A percentile compares a stretch with the other conserved stretches of the same genome.
Conservation (phyloP, 2,888 invertebrate genomes). For the Laspeyria flexula region DNA sequence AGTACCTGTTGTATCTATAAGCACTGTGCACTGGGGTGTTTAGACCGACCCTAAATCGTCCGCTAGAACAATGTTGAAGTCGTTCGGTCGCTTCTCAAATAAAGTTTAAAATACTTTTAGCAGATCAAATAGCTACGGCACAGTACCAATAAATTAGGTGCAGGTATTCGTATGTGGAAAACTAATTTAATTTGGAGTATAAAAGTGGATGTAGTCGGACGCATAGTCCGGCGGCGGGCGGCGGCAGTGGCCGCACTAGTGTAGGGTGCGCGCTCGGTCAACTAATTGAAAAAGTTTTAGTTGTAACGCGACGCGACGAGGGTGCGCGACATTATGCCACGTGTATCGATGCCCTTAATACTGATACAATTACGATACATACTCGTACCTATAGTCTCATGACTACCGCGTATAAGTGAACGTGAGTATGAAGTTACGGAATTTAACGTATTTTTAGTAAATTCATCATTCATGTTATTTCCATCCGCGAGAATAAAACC, state of each 20-base stretch:
- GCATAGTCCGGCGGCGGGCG: slow-evolving; percentile 34
- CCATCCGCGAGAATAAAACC: too few relatives aligned
- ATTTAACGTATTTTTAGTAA: too few relatives aligned
- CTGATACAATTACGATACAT: too few relatives aligned
- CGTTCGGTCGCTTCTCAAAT: neutral
- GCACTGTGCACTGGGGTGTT: too few relatives aligned
- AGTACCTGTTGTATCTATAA: too few relatives aligned
- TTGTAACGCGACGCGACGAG: slow-evolving; percentile 51
- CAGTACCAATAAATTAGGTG: slow-evolving; percentile 47
- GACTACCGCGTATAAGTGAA: too few relatives aligned
- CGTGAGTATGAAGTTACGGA: too few relatives aligned
- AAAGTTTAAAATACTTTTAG: slow-evolving; percentile 53
- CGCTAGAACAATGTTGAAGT: too few relatives aligned
- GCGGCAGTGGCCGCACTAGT: slow-evolving; percentile 2
- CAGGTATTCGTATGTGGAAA: slow-evolving; percentile 49
- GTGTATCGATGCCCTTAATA: slow-evolving; percentile 42
- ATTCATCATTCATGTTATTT: too few relatives aligned
- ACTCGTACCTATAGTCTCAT: too few relatives aligned
- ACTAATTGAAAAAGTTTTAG: slow-evolving; percentile 80
- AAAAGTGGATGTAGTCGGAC: slow-evolving; percentile 56
- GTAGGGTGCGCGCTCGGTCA: slow-evolving; percentile 51
- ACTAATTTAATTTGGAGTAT: slow-evolving; percentile 76
- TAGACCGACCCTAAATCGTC: neutral
- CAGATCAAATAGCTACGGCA: slow-evolving; percentile 49
- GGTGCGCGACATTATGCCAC: slow-evolving; percentile 25